phyloP scores from a whole-genome alignment of 2,888 invertebrate genomes.

The Hyposoter dolosus region DNA sequence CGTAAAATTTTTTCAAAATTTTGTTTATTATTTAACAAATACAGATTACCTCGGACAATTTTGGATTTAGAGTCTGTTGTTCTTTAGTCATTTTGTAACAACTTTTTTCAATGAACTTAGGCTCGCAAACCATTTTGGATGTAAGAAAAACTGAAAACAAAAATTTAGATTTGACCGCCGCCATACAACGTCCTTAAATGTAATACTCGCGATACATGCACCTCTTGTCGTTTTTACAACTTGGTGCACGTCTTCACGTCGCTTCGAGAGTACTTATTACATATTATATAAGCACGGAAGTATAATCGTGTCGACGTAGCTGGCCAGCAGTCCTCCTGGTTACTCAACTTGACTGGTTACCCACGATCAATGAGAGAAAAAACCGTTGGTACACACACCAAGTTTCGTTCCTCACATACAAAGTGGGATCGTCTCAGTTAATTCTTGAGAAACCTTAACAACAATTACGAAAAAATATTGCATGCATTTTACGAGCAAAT shows the following conservation, averaged over 20 bases:
- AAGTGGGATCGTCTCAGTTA: slow-evolving; percentile 52
- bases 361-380: slow-evolving; percentile 48
- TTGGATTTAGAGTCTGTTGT: no score
- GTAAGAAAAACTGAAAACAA: no score
- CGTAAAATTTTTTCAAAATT: no score
- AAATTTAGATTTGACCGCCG: no score
- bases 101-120: no score
- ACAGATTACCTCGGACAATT: no score
- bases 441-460: slow-evolving; percentile 55
- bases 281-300: slow-evolving; percentile 68
- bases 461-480: slow-evolving; percentile 40
- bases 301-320: slow-evolving; percentile 62
- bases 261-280: slow-evolving; percentile 61
- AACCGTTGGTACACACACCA: background rate
- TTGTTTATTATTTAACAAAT: no score
- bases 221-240: slow-evolving; percentile 36
- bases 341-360: slow-evolving; percentile 61
- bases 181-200: no score
- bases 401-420: slow-evolving; percentile 16
- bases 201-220: slow-evolving; percentile 48
- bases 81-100: no score
- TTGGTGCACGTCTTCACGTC: slow-evolving; percentile 35
- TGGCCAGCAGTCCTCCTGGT: slow-evolving; percentile 62
- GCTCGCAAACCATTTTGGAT: no score
- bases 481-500: slow-evolving; percentile 40